These are phyloP conservation scores for Beaufortia kweichowensis DNA, from an alignment of 2,113 vertebrate species.

Conservation along the genomic window DNA sequence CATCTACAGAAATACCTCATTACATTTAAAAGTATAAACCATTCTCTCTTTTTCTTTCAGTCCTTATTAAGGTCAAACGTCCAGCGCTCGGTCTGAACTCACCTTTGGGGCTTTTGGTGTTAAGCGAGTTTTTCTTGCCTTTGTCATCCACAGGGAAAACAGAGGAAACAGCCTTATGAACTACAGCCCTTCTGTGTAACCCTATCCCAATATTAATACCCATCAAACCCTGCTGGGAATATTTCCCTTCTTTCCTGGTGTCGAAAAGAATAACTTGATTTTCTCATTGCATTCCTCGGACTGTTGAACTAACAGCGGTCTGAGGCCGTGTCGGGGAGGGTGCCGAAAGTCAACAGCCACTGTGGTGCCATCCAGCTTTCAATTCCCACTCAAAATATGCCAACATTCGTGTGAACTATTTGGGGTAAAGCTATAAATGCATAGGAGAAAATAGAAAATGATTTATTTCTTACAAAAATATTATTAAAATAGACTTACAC, in stretches of 20 bases:
- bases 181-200: conserved; percentile 33
- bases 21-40: not conserved
- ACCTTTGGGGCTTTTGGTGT: not conserved
- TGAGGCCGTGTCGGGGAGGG: conserved; percentile 43
- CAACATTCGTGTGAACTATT: not conserved
- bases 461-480: conserved; percentile 61
- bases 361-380: conserved; percentile 10
- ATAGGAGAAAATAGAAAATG: conserved; percentile 30
- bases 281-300: conserved; percentile 57
- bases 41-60: not conserved
- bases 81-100: not conserved
- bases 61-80: not conserved
- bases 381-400: conserved; percentile 32
- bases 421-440: not conserved
- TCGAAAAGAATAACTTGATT: conserved; percentile 49
- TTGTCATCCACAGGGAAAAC: conserved; percentile 25
- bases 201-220: conserved; percentile 49
- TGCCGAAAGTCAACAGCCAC: conserved; percentile 32
- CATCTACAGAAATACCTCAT: not conserved
- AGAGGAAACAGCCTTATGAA: conserved; percentile 24
- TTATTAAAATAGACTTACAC: conserved; percentile 45
- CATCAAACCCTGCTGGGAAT: conserved; percentile 51
- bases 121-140: not conserved
- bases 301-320: conserved; percentile 57
- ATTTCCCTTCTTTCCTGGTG: conserved; percentile 47